Percentiles rank a stretch among this genome's conserved stretches.
Evolutionary conservation across 1,140 invertebrate genomes (phyloP).

Genomic region (Camponotus floridanus): DNA sequence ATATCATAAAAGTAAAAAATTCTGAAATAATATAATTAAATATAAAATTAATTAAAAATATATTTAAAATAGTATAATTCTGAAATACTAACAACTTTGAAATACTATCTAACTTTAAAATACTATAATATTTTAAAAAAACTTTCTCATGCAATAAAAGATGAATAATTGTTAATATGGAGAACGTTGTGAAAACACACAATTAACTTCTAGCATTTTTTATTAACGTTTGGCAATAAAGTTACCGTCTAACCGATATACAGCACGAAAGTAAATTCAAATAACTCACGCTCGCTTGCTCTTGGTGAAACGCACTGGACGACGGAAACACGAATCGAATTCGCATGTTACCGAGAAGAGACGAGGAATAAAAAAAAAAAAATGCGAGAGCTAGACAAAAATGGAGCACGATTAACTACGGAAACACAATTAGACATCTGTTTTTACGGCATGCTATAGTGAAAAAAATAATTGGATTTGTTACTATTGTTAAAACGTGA

Average conservation of each 20-base stretch:
- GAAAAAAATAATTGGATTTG: background rate
- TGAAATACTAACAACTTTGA: too few species aligned
- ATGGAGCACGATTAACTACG: background rate
- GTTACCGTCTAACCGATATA: constrained; percentile 15
- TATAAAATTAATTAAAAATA: too few species aligned
- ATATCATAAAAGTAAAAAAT: background rate
- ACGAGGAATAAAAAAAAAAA: constrained; percentile 1
- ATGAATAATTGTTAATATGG: constrained; percentile 24
- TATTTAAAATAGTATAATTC: too few species aligned
- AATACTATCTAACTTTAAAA: background rate
- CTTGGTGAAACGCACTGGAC: constrained; percentile 44
- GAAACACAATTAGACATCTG: constrained; percentile 28
- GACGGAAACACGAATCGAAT: constrained; percentile 45
- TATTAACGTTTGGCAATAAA: constrained; percentile 46
- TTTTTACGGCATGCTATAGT: background rate
- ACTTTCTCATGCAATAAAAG: background rate
- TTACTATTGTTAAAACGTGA: background rate
- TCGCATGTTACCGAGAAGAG: constrained; percentile 27
- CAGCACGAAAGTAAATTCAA: constrained; percentile 43
- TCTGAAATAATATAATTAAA: too few species aligned
- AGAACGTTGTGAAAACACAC: background rate
- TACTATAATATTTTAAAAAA: background rate
- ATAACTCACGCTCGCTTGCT: constrained; percentile 53
- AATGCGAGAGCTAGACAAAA: background rate
- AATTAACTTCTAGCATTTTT: constrained; percentile 8